Evolutionary conservation across 2,113 vertebrate species (phyloP), one percentile per base, ranked within the genome.

Genomic region (Psittacara wagleri): DNA sequence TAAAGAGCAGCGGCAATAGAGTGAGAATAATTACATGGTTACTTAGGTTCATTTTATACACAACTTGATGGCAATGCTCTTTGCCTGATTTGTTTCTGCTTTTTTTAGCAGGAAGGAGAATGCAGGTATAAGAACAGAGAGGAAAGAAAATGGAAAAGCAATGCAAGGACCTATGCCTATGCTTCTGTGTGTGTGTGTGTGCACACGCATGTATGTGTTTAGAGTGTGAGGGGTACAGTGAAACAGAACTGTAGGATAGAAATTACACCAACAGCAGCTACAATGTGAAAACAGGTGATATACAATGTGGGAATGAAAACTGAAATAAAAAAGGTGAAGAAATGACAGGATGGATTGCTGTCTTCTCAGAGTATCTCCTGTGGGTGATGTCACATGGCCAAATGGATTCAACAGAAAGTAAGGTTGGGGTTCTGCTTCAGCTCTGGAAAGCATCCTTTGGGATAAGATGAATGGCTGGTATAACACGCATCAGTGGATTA

Each of bases 21-120:
- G 62, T 92, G 90, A 96, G 88, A 97, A 95, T 96, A 97, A 96
- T 95, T 92, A 94, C 83, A 94, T 94, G 96, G 96, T 94, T 96
- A 95, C 91, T 96, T 95, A 91, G 69, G 77, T 93, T 96, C 86
- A 72, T 92, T 96, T 94, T 89, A 92, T 93, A 84, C 37, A 94
- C 44, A 93, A 82, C 73, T 86, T 92, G 88, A 95, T 86, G 76
- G 49, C 69, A 73, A 28, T 89, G 52, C 55, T 93, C 18, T 88
- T 96, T 91, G 83, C 86, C 85, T 94, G 89, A 85, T 92, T 94
- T 95, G 51, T 69, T 94, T 73, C 83, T 92, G 23, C 4, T 72
- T 84, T 95, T 86, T 74, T 83, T 19, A 81, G 27, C 69, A 72
- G 72, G 75, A 88, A 88, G 48, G 55, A 78, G 33, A 22, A 68